These are phyloP conservation scores for Phaedon cochleariae DNA, from an alignment of 2,888 invertebrate genomes.

Conservation along the genomic window DNA sequence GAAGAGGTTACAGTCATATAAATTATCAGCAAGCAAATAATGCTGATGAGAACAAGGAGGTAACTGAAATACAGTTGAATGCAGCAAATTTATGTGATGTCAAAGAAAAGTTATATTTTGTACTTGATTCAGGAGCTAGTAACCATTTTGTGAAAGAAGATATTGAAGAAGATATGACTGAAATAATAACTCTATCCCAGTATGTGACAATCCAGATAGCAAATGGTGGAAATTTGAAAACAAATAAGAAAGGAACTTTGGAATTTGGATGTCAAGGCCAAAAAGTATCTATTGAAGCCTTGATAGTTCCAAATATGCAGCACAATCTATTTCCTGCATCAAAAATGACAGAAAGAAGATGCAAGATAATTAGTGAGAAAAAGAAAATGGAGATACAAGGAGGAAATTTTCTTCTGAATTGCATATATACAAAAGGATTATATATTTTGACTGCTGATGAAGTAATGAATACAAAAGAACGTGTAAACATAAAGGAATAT, in stretches of 20 bases:
- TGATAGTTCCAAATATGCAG: conserved; percentile 25
- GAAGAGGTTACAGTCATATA: not conserved
- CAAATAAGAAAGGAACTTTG: conserved; percentile 14
- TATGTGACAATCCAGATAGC: conserved; percentile 18
- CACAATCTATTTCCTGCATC: conserved; percentile 26
- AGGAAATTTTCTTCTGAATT: conserved; percentile 7
- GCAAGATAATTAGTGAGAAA: conserved; percentile 22
- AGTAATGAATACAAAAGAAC: conserved; percentile 4
- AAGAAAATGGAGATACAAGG: not conserved
- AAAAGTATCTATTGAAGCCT: conserved; percentile 21
- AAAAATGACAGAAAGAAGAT: conserved; percentile 17
- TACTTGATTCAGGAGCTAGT: conserved; percentile 27
- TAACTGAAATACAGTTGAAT: conserved; percentile 17
- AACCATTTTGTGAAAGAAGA: conserved; percentile 27
- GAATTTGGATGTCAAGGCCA: conserved; percentile 11
- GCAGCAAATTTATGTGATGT: conserved; percentile 19
- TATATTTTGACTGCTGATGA: conserved; percentile 19
- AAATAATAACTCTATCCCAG: conserved; percentile 14
- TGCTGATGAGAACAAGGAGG: conserved; percentile 11
- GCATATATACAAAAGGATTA: conserved; percentile 10
- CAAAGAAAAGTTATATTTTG: conserved; percentile 19
- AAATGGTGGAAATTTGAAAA: conserved; percentile 21
- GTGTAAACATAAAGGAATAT: conserved; percentile 15
- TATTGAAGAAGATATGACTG: conserved; percentile 14
- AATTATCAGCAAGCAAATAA: conserved; percentile 14